Percentiles rank a stretch among this genome's conserved stretches.
Evolutionary conservation across 2,888 invertebrate species (phyloP).

Genomic region (Scaptomyza polygonia): DNA sequence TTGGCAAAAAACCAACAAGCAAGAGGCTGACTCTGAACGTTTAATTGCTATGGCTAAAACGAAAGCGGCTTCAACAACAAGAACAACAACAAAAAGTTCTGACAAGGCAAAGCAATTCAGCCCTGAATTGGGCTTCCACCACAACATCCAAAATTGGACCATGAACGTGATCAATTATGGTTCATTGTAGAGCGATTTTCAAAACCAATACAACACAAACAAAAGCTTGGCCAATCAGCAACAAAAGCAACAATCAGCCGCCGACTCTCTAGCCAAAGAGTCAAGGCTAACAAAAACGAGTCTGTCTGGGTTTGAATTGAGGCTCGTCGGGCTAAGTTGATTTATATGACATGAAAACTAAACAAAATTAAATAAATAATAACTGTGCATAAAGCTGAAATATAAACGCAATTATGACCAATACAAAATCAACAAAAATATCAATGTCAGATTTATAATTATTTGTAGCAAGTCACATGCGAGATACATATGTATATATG

Average conservation of each 20-base stretch:
- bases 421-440: conserved; percentile 62
- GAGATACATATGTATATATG: too few relatives aligned
- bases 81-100: conserved; percentile 38
- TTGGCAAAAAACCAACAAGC: conserved; percentile 9
- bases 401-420: conserved; percentile 63
- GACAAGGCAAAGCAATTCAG: conserved; percentile 14
- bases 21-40: conserved; percentile 22
- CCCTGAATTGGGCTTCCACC: conserved; percentile 20
- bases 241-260: conserved; percentile 36
- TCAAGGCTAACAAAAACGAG: conserved; percentile 65
- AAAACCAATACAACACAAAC: conserved; percentile 72
- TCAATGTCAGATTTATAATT: conserved; percentile 51
- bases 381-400: conserved; percentile 62
- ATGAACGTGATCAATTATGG: conserved; percentile 80
- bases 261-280: conserved; percentile 57
- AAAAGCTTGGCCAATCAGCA: conserved; percentile 38
- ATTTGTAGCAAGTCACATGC: conserved; percentile 33
- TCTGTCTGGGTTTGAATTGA: conserved; percentile 33
- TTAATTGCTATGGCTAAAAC: conserved; percentile 50
- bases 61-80: conserved; percentile 27
- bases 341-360: conserved; percentile 45
- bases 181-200: conserved; percentile 71
- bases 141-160: conserved; percentile 61
- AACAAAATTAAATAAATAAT: conserved; percentile 67
- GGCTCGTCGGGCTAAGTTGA: conserved; percentile 29